Evolutionary conservation across 2,113 vertebrate species (phyloP), one percentile per base, ranked within the genome.

Genomic region (Sula dactylatra): DNA sequence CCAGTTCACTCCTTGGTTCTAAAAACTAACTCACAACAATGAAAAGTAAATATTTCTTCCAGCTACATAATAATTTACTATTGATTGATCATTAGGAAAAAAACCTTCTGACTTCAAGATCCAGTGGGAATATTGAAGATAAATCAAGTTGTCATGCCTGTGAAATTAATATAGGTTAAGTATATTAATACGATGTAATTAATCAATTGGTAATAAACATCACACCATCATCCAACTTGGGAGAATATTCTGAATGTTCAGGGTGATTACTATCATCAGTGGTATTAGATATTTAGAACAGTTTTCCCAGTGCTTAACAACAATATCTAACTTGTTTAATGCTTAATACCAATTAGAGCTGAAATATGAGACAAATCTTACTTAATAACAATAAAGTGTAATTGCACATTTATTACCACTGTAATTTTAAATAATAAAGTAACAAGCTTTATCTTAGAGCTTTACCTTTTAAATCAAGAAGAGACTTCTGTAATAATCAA

Each of bases 381-480:
- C 84, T 96, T 96, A 97, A 95, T 95, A 98, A 95, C 16, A 83
- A 94, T 97, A 94, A 97, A 96, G 70, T 91, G 55, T 86, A 97
- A 96, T 90, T 97, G 90, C 69, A 93, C 62, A 92, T 82, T 97
- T 98, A 95, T 97, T 98, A 96, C 16, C 20, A 88, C 52, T 91
- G 64, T 82, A 97, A 97, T 96, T 97, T 97, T 95, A 93, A 96
- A 97, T 95, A 97, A 93, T 71, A 95, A 94, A 97, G 58, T 64
- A 97, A 72, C 52, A 84, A 77, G 55, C 38, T 93, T 98, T 97
- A 94, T 81, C 89, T 83, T 94, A 77, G 3, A 93, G 54, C 47
- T 94, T 93, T 97, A 87, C 42, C 73, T 93, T 76, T 94, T 97
- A 97, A 98, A 98, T 97, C 54, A 98, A 90, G 96, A 72, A 56